Conservation (phyloP, 2,888 invertebrate species). For the Anarsia innoxiella region DNA sequence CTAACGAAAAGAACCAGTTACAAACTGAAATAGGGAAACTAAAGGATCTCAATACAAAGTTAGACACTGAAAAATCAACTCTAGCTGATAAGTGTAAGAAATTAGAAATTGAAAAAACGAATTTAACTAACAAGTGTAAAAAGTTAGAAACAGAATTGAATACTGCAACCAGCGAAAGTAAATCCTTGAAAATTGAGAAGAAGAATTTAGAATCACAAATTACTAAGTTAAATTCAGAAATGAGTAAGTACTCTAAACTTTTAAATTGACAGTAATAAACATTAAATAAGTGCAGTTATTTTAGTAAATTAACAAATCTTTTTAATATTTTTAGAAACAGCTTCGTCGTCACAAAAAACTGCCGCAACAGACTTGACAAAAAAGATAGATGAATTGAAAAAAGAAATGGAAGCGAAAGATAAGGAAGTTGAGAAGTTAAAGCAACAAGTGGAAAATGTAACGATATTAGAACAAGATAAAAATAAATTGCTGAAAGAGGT, state of each 20-base stretch:
- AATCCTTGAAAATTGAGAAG: conserved; percentile 78
- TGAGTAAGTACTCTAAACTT: conserved; percentile 65
- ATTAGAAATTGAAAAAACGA: conserved; percentile 56
- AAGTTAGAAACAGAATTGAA: conserved; percentile 55
- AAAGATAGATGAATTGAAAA: conserved; percentile 79
- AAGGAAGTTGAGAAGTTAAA: conserved; percentile 77
- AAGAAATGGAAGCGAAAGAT: conserved; percentile 78
- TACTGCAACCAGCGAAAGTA: conserved; percentile 55
- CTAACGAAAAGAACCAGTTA: conserved; percentile 66
- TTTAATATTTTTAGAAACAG: conserved; percentile 56
- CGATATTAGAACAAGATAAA: conserved; percentile 72
- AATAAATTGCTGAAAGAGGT: conserved; percentile 77
- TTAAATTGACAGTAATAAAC: too few species aligned
- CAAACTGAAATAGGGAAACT: conserved; percentile 68
- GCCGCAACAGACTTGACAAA: conserved; percentile 72
- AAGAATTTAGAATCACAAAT: conserved; percentile 76
- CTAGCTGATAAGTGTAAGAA: conserved; percentile 43
- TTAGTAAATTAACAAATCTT: too few species aligned
- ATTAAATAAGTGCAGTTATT: too few species aligned
- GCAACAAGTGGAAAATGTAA: conserved; percentile 69
- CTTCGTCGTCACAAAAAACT: conserved; percentile 70
- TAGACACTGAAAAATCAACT: conserved; percentile 63
- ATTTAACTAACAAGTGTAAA: conserved; percentile 52
- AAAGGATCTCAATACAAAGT: conserved; percentile 65
- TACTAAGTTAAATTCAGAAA: conserved; percentile 73